Percentiles rank a stretch among this genome's conserved stretches.
phyloP scores from a whole-genome alignment of 1,140 invertebrate genomes.

The Chlorops oryzae region DNA sequence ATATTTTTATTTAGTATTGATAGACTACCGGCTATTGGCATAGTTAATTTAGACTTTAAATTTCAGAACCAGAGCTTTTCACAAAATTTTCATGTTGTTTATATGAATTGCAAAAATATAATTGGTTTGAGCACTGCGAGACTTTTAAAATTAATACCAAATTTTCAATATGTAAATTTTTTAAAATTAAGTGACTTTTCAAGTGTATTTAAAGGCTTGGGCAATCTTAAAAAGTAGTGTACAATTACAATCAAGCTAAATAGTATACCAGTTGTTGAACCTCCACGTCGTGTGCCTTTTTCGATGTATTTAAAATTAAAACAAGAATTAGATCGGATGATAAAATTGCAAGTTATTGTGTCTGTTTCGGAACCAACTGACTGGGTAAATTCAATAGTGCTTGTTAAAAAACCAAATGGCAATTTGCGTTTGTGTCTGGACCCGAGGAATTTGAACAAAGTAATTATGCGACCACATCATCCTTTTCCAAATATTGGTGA shows the following conservation, averaged over 20 bases:
- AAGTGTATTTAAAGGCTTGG: too few relatives aligned
- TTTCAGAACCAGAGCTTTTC: slow-evolving; percentile 9
- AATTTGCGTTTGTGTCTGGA: slow-evolving; percentile 47
- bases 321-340: slow-evolving; percentile 28
- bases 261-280: too few relatives aligned
- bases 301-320: slow-evolving; percentile 30
- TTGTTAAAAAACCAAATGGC: slow-evolving; percentile 41
- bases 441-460: slow-evolving; percentile 48
- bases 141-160: too few relatives aligned
- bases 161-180: too few relatives aligned
- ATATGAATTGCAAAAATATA: slow-evolving; percentile 13
- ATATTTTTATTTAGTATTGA: slow-evolving; percentile 14
- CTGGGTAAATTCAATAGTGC: slow-evolving; percentile 47
- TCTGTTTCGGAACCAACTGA: slow-evolving; percentile 39
- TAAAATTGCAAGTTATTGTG: slow-evolving; percentile 30
- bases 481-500: slow-evolving; percentile 46
- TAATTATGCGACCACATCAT: slow-evolving; percentile 43
- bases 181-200: too few relatives aligned
- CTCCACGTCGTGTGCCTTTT: slow-evolving; percentile 39
- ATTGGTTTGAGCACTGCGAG: slow-evolving; percentile 6
- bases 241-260: too few relatives aligned
- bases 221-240: too few relatives aligned
- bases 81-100: slow-evolving; percentile 9
- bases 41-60: not conserved
- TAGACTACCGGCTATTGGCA: slow-evolving; percentile 12